Conservation (phyloP, 23 tunicate genomes). For the Phallusia fumigata region DNA sequence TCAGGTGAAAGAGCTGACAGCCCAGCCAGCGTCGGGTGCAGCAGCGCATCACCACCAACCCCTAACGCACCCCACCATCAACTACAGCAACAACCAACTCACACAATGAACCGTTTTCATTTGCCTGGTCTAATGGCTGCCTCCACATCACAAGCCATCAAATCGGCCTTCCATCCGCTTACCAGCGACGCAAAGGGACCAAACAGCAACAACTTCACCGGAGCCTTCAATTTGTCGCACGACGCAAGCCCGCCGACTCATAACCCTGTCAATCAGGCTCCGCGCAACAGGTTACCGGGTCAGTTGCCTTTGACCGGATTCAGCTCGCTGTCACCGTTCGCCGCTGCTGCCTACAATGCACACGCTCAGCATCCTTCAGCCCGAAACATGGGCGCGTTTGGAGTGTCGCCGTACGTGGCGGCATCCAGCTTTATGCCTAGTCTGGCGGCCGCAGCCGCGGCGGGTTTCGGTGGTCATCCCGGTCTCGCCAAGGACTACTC, state of each 20-base stretch:
- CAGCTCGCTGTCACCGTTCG: slow-evolving; percentile 15
- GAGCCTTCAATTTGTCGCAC: slow-evolving; percentile 24
- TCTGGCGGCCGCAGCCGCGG: slow-evolving; percentile 41
- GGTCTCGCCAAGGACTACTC: slow-evolving; percentile 37
- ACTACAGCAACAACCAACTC: not conserved
- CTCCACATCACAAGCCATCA: slow-evolving; percentile 16
- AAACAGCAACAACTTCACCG: slow-evolving; percentile 18
- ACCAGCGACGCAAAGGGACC: slow-evolving; percentile 3
- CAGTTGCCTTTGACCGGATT: slow-evolving; percentile 14
- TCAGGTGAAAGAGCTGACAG: slow-evolving; percentile 24
- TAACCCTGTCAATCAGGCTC: not conserved
- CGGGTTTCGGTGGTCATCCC: slow-evolving; percentile 24
- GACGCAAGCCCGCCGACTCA: not conserved
- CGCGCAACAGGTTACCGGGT: slow-evolving; percentile 4
- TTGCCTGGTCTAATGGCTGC: slow-evolving; percentile 10
- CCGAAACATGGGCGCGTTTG: slow-evolving; percentile 21
- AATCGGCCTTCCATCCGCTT: slow-evolving; percentile 38
- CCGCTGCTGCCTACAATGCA: slow-evolving; percentile 19
- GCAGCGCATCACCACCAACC: slow-evolving; percentile 26
- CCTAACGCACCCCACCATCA: slow-evolving; percentile 5
- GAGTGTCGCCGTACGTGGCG: slow-evolving; percentile 28
- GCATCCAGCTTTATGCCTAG: slow-evolving; percentile 33
- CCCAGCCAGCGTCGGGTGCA: slow-evolving; percentile 24
- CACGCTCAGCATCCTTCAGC: slow-evolving; percentile 28
- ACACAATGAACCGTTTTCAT: not conserved